Conservation (phyloP, 2,113 vertebrate species). For the Nannobrachium achirus region DNA sequence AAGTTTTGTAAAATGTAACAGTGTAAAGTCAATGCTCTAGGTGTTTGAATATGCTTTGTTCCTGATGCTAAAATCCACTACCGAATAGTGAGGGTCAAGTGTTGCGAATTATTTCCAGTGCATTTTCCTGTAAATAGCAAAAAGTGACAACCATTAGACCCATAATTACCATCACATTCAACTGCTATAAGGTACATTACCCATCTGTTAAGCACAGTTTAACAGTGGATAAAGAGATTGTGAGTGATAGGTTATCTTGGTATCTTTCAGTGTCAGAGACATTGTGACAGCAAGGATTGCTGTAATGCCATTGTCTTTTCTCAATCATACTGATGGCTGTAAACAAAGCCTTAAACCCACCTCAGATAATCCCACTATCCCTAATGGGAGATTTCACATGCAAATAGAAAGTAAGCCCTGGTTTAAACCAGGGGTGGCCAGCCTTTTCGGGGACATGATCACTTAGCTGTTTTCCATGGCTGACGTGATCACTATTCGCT, state of each 20-base stretch:
- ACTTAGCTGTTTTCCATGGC: too few species aligned
- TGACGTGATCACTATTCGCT: too few species aligned
- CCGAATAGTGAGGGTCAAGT: not conserved
- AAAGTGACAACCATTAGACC: not conserved
- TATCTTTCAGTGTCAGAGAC: conserved; percentile 63
- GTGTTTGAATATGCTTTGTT: not conserved
- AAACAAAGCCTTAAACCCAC: conserved; percentile 63
- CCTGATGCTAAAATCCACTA: not conserved
- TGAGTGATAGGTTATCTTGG: conserved; percentile 64
- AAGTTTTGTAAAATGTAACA: not conserved
- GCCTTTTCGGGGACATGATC: too few species aligned
- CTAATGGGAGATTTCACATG: conserved; percentile 46
- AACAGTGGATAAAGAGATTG: conserved; percentile 66
- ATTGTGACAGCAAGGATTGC: conserved; percentile 53
- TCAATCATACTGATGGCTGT: conserved; percentile 68
- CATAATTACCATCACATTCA: conserved; percentile 30
- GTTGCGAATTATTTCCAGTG: too few species aligned
- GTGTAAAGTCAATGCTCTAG: not conserved
- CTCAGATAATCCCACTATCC: conserved; percentile 22
- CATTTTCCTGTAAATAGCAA: not conserved
- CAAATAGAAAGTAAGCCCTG: conserved; percentile 7
- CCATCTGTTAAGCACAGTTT: conserved; percentile 53
- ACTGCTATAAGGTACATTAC: conserved; percentile 50
- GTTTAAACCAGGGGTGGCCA: not conserved
- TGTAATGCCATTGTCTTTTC: conserved; percentile 70